Evolutionary conservation across 2,797 vertebrate genomes (phyloP).

Genomic region (Myotis planiceps): DNA sequence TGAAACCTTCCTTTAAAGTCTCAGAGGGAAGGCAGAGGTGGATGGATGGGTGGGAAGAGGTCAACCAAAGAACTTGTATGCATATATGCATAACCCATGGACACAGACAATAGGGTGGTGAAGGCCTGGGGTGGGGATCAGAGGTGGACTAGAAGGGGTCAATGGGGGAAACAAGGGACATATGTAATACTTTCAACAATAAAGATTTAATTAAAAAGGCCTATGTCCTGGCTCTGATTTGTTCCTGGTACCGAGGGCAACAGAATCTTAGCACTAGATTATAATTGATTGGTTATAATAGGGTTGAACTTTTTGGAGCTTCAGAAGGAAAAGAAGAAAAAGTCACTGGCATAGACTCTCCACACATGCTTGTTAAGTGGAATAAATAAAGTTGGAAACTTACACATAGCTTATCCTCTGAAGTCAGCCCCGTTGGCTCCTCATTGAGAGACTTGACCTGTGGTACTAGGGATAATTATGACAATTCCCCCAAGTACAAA

Average conservation of each 20-base stretch:
- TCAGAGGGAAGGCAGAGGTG: too few relatives aligned
- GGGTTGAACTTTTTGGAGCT: not conserved
- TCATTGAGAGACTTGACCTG: not conserved
- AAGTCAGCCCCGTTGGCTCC: not conserved
- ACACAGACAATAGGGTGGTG: too few relatives aligned
- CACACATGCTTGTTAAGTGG: not conserved
- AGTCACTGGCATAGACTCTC: not conserved
- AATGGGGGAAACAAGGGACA: too few relatives aligned
- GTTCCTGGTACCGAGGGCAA: not conserved
- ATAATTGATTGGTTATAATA: not conserved
- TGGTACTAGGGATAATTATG: not conserved
- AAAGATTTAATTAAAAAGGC: too few relatives aligned
- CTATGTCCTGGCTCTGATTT: not conserved
- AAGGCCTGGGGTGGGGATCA: too few relatives aligned
- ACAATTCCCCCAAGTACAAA: not conserved
- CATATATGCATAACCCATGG: too few relatives aligned
- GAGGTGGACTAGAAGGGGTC: too few relatives aligned
- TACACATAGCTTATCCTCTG: not conserved
- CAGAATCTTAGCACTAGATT: not conserved
- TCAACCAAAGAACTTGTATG: too few relatives aligned
- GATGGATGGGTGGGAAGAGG: too few relatives aligned
- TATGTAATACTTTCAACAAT: too few relatives aligned
- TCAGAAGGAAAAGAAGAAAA: constrained; percentile 19
- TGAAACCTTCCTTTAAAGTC: not conserved
- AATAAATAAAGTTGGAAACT: not conserved